These are phyloP conservation scores for Montipora capricornis DNA, from an alignment of 64 coral and sea anemone species.

Conservation along the genomic window DNA sequence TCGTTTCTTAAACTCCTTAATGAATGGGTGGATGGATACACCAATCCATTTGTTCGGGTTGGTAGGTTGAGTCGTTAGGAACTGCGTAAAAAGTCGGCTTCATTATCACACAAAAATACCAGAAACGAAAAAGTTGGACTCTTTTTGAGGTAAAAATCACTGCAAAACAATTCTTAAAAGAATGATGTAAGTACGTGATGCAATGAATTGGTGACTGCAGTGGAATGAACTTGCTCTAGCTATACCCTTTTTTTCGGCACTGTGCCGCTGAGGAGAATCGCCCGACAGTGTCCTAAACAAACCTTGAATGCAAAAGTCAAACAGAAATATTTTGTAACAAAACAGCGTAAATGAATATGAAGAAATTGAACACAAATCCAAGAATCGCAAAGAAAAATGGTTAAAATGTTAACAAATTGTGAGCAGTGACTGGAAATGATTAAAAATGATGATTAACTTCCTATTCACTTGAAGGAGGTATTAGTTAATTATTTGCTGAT, in stretches of 20 bases:
- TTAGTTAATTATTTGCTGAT: no score
- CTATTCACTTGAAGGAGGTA: no score
- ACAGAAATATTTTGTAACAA: background rate
- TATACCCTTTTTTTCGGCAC: conserved; percentile 23
- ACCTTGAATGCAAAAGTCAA: conserved; percentile 36
- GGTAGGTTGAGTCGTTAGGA: no score
- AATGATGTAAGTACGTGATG: background rate
- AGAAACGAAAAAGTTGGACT: background rate
- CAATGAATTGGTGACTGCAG: conserved; percentile 11
- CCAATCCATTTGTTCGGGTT: no score
- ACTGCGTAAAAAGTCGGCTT: no score
- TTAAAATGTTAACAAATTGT: background rate
- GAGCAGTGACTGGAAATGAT: background rate
- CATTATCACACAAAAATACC: no score
- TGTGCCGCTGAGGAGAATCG: background rate
- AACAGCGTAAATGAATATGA: background rate
- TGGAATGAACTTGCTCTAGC: background rate
- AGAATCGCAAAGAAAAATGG: background rate
- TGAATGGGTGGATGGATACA: no score
- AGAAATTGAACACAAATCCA: background rate
- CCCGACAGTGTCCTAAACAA: conserved; percentile 25
- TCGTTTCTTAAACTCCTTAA: no score
- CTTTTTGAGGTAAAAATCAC: background rate
- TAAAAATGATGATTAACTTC: background rate
- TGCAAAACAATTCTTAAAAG: background rate